These are phyloP conservation scores for Choloepus didactylus DNA, from an alignment of 2,797 vertebrate genomes.

Conservation along the genomic window DNA sequence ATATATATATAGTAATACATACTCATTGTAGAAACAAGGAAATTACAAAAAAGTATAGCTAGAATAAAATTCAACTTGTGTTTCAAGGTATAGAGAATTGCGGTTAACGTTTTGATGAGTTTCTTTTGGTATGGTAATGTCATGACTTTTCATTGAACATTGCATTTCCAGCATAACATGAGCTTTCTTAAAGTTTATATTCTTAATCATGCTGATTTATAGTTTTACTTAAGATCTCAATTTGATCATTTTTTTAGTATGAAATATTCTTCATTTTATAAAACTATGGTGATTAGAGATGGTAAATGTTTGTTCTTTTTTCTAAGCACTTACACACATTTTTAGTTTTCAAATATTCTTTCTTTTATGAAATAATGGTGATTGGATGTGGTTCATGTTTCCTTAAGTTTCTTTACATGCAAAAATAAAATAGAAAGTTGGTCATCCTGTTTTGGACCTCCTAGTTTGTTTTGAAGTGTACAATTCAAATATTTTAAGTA, in stretches of 20 bases:
- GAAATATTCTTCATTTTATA: background rate
- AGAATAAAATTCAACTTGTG: background rate
- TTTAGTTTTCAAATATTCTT: background rate
- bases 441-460: background rate
- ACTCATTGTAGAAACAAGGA: background rate
- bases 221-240: background rate
- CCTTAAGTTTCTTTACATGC: background rate
- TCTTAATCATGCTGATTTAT: background rate
- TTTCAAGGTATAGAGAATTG: background rate
- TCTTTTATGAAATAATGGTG: background rate
- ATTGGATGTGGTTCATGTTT: background rate
- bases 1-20: background rate
- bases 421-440: background rate
- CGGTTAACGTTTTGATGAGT: background rate
- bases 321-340: background rate
- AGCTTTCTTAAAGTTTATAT: background rate
- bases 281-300: background rate
- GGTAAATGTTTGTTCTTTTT: background rate
- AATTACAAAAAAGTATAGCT: slow-evolving; percentile 1
- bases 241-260: background rate
- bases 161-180: background rate
- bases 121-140: background rate
- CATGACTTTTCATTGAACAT: background rate
- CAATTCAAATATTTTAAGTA: background rate
- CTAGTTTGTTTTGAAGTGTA: background rate